Percentiles rank a stretch among this genome's conserved stretches.
Evolutionary conservation across 2,113 vertebrate species (phyloP).

Genomic region (Odobenus rosmarus): DNA sequence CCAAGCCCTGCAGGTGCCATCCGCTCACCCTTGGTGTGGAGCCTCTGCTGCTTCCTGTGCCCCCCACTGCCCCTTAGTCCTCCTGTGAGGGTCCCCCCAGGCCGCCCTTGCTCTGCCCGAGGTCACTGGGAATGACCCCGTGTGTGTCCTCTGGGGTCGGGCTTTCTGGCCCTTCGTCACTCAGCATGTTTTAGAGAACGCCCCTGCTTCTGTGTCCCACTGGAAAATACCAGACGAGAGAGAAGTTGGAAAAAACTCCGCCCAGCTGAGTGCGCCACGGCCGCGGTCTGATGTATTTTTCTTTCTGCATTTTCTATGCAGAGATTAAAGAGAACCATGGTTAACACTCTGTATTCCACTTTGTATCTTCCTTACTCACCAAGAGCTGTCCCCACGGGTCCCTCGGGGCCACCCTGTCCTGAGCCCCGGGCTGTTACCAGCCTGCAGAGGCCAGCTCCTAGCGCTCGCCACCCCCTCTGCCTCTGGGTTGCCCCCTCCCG

Average conservation of each 20-base stretch:
- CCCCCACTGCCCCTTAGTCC: not conserved
- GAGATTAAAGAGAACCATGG: not conserved
- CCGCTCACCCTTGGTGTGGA: not conserved
- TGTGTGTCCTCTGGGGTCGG: not conserved
- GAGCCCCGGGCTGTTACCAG: not conserved
- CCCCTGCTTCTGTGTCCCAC: not conserved
- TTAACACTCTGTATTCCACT: not conserved
- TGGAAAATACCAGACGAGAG: not conserved
- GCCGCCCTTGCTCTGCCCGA: not conserved
- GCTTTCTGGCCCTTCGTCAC: no score
- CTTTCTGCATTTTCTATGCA: not conserved
- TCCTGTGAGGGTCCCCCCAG: not conserved
- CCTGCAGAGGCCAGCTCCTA: no score
- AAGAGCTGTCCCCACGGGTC: not conserved
- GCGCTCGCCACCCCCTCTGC: not conserved
- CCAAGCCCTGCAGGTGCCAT: not conserved
- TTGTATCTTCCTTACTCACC: not conserved
- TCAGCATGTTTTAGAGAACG: not conserved
- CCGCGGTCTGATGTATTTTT: not conserved
- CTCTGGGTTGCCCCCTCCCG: no score
- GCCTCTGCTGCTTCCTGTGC: not conserved
- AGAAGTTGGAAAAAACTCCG: no score
- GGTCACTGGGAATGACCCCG: not conserved
- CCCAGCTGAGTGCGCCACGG: accelerated
- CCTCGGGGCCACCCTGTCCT: no score